Conservation (phyloP, 2,113 vertebrate species). For the Atlantisia rogersi region DNA sequence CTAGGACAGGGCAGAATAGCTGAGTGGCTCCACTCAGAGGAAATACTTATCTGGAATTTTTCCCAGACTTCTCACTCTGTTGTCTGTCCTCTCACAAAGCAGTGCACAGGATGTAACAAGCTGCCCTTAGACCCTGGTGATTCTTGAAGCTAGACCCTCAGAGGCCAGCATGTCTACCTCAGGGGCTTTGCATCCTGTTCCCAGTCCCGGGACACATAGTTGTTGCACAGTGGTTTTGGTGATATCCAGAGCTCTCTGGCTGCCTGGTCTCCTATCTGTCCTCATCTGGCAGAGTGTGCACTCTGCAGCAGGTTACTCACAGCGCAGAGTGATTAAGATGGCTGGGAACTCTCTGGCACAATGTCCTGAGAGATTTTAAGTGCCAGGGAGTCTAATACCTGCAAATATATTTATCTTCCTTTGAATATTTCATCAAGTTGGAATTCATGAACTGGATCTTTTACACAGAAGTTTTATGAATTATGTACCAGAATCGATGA, state of each 20-base stretch:
- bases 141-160: not conserved
- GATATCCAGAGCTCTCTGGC: not conserved
- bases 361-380: slow-evolving; percentile 53
- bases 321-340: not conserved
- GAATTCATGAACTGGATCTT: slow-evolving; percentile 66
- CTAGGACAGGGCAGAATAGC: not conserved
- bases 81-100: not conserved
- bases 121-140: not conserved
- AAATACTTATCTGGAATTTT: not conserved
- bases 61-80: not conserved
- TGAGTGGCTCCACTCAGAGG: fast-evolving
- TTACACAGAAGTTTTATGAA: slow-evolving; percentile 69
- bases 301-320: not conserved
- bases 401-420: slow-evolving; percentile 70
- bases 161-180: not conserved
- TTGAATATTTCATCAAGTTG: slow-evolving; percentile 77
- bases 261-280: not conserved
- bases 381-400: slow-evolving; percentile 58
- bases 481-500: slow-evolving; percentile 69
- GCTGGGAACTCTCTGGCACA: slow-evolving; percentile 40
- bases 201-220: fast-evolving
- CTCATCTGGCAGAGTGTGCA: not conserved
- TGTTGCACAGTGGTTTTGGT: fast-evolving
- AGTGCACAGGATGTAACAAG: not conserved
- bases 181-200: not conserved